phyloP scores from a whole-genome alignment of 1,140 invertebrate species.

The Achroia grisella region DNA sequence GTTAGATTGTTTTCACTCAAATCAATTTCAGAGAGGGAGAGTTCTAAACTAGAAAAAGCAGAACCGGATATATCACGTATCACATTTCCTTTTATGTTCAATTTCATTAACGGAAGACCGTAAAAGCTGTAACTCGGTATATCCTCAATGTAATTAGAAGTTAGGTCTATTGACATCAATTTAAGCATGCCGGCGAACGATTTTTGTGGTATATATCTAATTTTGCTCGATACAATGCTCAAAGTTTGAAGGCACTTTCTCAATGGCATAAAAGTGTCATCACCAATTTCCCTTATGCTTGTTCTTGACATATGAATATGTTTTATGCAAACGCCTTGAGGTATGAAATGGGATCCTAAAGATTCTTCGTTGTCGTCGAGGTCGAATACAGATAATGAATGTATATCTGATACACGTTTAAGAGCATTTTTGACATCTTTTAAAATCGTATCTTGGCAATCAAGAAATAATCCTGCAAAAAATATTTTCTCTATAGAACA shows the following conservation, averaged over 20 bases:
- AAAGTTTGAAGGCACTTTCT: slow-evolving; percentile 85
- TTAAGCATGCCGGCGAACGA: slow-evolving; percentile 82
- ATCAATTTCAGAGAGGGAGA: slow-evolving; percentile 86
- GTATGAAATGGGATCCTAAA: slow-evolving; percentile 64
- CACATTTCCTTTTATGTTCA: slow-evolving; percentile 89
- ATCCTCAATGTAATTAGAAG: slow-evolving; percentile 87
- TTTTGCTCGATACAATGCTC: slow-evolving; percentile 85
- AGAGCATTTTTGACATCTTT: slow-evolving; percentile 61
- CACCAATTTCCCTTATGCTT: slow-evolving; percentile 81
- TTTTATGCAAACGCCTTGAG: slow-evolving; percentile 79
- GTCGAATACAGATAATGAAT: slow-evolving; percentile 57
- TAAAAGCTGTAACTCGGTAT: slow-evolving; percentile 91
- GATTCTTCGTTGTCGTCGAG: slow-evolving; percentile 55
- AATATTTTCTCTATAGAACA: slow-evolving; percentile 6
- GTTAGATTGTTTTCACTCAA: slow-evolving; percentile 90
- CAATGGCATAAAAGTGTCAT: slow-evolving; percentile 82
- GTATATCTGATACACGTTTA: slow-evolving; percentile 45
- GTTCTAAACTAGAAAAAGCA: slow-evolving; percentile 89
- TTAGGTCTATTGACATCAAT: slow-evolving; percentile 86
- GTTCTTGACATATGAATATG: slow-evolving; percentile 90
- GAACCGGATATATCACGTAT: slow-evolving; percentile 86
- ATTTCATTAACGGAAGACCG: slow-evolving; percentile 84
- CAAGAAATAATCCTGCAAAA: slow-evolving; percentile 56
- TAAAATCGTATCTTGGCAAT: slow-evolving; percentile 53
- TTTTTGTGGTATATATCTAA: slow-evolving; percentile 87